These are phyloP conservation scores for Drosophila equinoxialis DNA, from an alignment of 1,140 invertebrate genomes.

Conservation along the genomic window DNA sequence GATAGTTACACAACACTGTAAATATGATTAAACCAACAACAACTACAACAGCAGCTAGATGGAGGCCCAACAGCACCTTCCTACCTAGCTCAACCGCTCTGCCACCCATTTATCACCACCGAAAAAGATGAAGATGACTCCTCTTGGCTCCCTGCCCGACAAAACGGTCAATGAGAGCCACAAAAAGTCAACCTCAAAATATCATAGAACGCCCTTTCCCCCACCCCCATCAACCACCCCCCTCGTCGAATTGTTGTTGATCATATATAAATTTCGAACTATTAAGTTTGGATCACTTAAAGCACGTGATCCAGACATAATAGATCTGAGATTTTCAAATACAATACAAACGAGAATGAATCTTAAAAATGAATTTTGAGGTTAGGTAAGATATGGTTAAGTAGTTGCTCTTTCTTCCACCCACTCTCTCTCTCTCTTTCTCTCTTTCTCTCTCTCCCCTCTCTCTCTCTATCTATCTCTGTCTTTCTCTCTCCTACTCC, in stretches of 20 bases:
- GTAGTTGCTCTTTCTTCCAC: constrained; percentile 30
- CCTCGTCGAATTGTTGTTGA: no score
- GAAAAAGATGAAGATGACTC: constrained; percentile 27
- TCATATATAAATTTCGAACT: constrained; percentile 38
- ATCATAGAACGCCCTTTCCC: no score
- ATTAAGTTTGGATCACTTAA: constrained; percentile 62
- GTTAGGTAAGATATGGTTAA: constrained; percentile 74
- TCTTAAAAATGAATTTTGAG: constrained; percentile 22
- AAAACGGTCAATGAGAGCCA: constrained; percentile 37
- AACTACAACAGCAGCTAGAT: constrained; percentile 45
- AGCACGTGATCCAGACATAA: constrained; percentile 64
- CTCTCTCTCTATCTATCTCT: constrained; percentile 10
- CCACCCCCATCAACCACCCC: no score
- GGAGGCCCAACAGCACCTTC: constrained; percentile 29
- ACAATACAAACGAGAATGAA: neutral
- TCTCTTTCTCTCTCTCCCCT: neutral
- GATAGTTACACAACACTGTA: constrained; percentile 67
- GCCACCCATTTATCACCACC: neutral
- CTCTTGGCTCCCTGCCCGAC: constrained; percentile 15
- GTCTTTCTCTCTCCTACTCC: neutral
- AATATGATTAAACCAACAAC: constrained; percentile 58
- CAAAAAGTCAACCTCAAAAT: constrained; percentile 17
- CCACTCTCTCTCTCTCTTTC: neutral
- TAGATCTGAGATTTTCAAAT: constrained; percentile 35
- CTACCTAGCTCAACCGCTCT: neutral